Percentiles rank a stretch among this genome's conserved stretches.
phyloP scores from a whole-genome alignment of 2,113 vertebrate genomes.

The Aepyceros melampus region DNA sequence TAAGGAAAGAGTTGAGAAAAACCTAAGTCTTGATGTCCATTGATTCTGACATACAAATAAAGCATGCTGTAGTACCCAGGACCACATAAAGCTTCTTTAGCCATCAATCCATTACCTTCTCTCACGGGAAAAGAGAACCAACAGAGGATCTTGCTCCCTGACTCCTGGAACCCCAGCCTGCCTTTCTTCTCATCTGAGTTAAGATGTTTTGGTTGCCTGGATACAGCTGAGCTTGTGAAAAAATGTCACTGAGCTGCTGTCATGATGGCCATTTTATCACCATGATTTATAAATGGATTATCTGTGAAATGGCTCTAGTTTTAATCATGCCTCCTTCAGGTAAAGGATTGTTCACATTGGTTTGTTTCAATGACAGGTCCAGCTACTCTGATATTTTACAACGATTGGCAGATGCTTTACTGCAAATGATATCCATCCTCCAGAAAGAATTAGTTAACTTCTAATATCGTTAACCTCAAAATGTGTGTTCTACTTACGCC shows the following conservation, averaged over 20 bases:
- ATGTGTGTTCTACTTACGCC: background rate
- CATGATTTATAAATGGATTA: constrained; percentile 73
- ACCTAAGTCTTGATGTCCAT: background rate
- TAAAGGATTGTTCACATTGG: constrained; percentile 28
- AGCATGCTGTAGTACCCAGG: background rate
- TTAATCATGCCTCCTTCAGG: constrained; percentile 41
- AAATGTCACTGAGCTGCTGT: constrained; percentile 61
- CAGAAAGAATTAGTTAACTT: constrained; percentile 50
- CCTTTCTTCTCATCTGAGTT: constrained; percentile 57
- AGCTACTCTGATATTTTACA: constrained; percentile 43
- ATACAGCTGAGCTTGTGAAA: constrained; percentile 63
- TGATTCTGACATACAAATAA: constrained; percentile 23
- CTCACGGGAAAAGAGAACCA: constrained; percentile 23
- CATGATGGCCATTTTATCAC: constrained; percentile 67
- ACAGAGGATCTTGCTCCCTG: background rate
- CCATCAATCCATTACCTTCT: constrained; percentile 39
- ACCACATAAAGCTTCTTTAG: background rate
- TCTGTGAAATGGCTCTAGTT: constrained; percentile 67
- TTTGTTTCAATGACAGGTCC: constrained; percentile 45
- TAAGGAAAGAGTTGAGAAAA: background rate
- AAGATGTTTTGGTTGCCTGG: constrained; percentile 72
- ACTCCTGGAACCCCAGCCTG: constrained; percentile 21
- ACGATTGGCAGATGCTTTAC: constrained; percentile 3
- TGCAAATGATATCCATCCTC: constrained; percentile 40
- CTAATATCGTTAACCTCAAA: background rate